Conservation (phyloP, 2,797 vertebrate genomes). For the Atherinosoma microstoma region DNA sequence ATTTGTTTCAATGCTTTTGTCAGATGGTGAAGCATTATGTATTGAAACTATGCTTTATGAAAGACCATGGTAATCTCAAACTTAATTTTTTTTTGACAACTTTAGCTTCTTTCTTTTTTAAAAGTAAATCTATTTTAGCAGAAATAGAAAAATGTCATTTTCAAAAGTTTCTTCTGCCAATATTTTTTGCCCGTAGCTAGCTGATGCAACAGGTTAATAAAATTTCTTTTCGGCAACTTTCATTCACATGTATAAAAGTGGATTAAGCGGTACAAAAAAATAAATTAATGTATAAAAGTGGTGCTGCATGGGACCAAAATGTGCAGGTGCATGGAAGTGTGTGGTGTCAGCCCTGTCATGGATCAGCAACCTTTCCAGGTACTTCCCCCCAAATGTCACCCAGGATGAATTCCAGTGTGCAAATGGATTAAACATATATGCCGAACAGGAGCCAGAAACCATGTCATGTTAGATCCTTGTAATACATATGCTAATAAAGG, state of each 20-base stretch:
- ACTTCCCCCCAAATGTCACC: neutral
- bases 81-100: neutral
- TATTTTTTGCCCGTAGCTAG: too few species aligned
- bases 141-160: too few species aligned
- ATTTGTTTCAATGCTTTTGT: conserved; percentile 28
- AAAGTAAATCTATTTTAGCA: too few species aligned
- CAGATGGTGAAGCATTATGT: conserved; percentile 2
- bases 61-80: neutral
- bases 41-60: neutral
- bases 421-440: neutral
- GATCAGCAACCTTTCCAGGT: neutral
- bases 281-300: too few species aligned
- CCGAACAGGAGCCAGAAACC: neutral
- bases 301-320: too few species aligned
- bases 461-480: neutral
- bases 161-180: too few species aligned
- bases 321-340: neutral
- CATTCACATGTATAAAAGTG: too few species aligned
- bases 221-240: too few species aligned
- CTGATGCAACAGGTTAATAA: too few species aligned
- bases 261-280: too few species aligned
- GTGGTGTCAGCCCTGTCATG: neutral
- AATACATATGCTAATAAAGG: neutral
- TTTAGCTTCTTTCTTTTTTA: too few species aligned
- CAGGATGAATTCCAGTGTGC: neutral